These are phyloP conservation scores for Pygmarrhopalites habei DNA, from an alignment of 1,140 invertebrate genomes.

Conservation along the genomic window DNA sequence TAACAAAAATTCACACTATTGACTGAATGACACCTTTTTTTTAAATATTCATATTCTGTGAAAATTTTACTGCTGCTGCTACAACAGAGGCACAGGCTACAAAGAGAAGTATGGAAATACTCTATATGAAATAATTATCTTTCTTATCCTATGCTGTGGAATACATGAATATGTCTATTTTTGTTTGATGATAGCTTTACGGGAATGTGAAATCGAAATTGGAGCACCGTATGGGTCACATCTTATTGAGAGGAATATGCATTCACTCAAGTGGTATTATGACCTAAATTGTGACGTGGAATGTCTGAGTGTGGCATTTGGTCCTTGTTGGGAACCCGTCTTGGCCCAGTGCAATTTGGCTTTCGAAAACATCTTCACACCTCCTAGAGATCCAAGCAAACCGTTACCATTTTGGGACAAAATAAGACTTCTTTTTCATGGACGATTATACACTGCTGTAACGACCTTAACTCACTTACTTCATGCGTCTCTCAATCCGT, in stretches of 20 bases:
- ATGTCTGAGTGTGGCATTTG: constrained; percentile 84
- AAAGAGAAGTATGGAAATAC: constrained; percentile 62
- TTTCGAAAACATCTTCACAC: constrained; percentile 75
- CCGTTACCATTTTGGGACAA: constrained; percentile 97
- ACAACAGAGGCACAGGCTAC: constrained; percentile 79
- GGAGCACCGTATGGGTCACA: constrained; percentile 47
- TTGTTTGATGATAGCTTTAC: constrained; percentile 46
- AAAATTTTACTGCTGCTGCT: too few species aligned
- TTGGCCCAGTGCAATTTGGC: constrained; percentile 87
- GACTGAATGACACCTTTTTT: too few species aligned
- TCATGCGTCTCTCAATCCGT: constrained; percentile 93
- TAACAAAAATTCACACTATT: too few species aligned
- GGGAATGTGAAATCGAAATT: constrained; percentile 47
- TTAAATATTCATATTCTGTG: too few species aligned
- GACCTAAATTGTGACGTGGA: constrained; percentile 92
- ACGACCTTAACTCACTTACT: constrained; percentile 77
- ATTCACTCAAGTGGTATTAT: constrained; percentile 92
- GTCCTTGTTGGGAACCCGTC: constrained; percentile 97
- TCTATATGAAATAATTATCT: too few species aligned
- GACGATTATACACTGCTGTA: constrained; percentile 77
- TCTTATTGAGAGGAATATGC: constrained; percentile 66
- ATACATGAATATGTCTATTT: not conserved
- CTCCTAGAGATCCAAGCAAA: constrained; percentile 86
- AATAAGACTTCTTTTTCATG: constrained; percentile 84
- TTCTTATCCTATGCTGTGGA: too few species aligned